Percentiles rank a stretch among this genome's conserved stretches.
phyloP scores from a whole-genome alignment of 1,140 invertebrate genomes.

The Meloidogyne exigua region DNA sequence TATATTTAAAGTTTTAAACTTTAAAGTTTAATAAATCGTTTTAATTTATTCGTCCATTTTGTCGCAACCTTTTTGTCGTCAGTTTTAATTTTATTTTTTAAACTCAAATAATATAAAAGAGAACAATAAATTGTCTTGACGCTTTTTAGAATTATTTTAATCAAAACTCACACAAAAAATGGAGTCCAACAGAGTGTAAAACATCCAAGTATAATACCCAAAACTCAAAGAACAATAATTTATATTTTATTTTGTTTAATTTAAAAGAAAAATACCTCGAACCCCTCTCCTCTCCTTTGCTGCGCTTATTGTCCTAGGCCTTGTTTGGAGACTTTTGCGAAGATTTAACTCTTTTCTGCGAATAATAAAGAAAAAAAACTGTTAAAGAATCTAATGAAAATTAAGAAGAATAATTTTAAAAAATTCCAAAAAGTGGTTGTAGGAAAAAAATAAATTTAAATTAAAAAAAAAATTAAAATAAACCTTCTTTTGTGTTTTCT shows the following conservation, averaged over 20 bases:
- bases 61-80: too few relatives aligned
- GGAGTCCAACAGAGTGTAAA: constrained; percentile 64
- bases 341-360: constrained; percentile 56
- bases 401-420: too few relatives aligned
- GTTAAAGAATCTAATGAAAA: too few relatives aligned
- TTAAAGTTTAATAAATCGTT: too few relatives aligned
- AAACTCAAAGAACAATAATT: constrained; percentile 44
- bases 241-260: background rate
- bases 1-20: too few relatives aligned
- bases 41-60: too few relatives aligned
- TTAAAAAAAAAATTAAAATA: too few relatives aligned
- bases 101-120: too few relatives aligned
- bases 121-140: too few relatives aligned
- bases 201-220: constrained; percentile 63
- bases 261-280: background rate
- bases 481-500: constrained; percentile 58
- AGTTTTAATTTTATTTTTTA: too few relatives aligned
- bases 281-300: constrained; percentile 62
- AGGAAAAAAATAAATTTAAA: too few relatives aligned
- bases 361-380: background rate
- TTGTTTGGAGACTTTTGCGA: constrained; percentile 61
- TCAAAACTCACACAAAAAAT: constrained; percentile 53
- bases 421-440: too few relatives aligned
- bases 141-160: background rate
- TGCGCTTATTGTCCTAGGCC: constrained; percentile 62